Base-by-base conservation (phyloP, 2,888 invertebrate genomes). In the Agrilus cyanescens region DNA sequence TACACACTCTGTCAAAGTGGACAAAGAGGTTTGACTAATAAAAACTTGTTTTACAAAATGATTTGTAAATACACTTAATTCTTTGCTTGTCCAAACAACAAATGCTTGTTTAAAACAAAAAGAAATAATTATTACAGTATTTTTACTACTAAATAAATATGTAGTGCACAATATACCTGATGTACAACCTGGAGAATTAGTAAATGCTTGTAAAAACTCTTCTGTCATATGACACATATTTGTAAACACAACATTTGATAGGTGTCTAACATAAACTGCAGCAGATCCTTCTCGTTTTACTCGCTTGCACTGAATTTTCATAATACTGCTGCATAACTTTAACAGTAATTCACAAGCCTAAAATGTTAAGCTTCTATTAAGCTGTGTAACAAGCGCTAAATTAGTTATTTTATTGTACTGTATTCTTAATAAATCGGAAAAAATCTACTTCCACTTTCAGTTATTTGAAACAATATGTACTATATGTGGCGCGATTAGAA, bases 61-160 rank as follows among this genome's bases (percentile, higher is more conserved):
- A 52, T 80, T 80, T 54, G 84, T 83, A 58, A 90, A 76, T 55
- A 82, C 74, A 55, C 82, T 81, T 44, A 89, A 69, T 68, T 90
- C 88, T 50, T 79, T 76, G 57, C 87, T 87, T 50, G 87, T 84
- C 96, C 96, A 96, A 4, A 93, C 86, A 48, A 93, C 79, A 52
- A 94, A 82, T 41, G 82, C 85, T 81, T 39, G 16, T 10, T 15
- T 6, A 12, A 15, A 12, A 36, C 16, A 18, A 16, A 2, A 13
- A n/a, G 34, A 16, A 16, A 36, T 16, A 37, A n/a, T 15, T 36
- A 37, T 25, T 14, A 37, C 41, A 32, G 14, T 12, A 32, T 14
- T 6, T 13, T 33, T 20, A 36, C 25, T 37, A 25, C 16, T 37
- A 16, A 18, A 39, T 10, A n/a, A 43, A 13, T 38, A 13, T 35